A percentile compares a stretch with the other conserved stretches of the same genome.
Conservation (phyloP, 2,797 vertebrate species). For the Cheirogaleus major region DNA sequence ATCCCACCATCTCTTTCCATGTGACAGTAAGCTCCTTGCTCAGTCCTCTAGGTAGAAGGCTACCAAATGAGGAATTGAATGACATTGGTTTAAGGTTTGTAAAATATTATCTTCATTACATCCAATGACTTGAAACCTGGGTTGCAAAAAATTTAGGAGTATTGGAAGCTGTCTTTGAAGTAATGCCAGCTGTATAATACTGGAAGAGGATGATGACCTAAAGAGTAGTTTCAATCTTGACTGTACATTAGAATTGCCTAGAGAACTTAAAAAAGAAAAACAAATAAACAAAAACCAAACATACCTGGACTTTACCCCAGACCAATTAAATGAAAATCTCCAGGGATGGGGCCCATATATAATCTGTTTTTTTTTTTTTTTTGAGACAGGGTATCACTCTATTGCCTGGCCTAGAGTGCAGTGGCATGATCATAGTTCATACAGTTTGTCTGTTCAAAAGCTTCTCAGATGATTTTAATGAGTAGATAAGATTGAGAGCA, state of each 20-base stretch:
- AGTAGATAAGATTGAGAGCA: neutral
- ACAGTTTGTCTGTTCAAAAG: neutral
- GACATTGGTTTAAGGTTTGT: neutral
- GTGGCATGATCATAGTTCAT: neutral
- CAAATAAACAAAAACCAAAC: neutral
- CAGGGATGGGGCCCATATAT: neutral
- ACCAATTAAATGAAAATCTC: constrained; percentile 3
- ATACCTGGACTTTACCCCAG: neutral
- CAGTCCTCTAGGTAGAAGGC: neutral
- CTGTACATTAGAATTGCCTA: neutral
- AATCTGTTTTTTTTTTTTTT: neutral
- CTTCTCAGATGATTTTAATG: neutral
- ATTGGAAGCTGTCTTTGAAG: neutral
- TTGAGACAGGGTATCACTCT: neutral
- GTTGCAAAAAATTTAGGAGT: neutral
- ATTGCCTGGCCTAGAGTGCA: neutral
- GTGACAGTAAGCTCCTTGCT: neutral
- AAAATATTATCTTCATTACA: neutral
- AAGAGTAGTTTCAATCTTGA: neutral
- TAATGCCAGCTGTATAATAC: neutral
- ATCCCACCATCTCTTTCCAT: neutral
- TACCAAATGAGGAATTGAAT: neutral
- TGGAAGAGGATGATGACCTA: neutral
- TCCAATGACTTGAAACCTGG: neutral
- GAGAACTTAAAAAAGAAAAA: neutral